Base-by-base conservation (phyloP, 2,888 invertebrate genomes). In the Caradrina kadenii region DNA sequence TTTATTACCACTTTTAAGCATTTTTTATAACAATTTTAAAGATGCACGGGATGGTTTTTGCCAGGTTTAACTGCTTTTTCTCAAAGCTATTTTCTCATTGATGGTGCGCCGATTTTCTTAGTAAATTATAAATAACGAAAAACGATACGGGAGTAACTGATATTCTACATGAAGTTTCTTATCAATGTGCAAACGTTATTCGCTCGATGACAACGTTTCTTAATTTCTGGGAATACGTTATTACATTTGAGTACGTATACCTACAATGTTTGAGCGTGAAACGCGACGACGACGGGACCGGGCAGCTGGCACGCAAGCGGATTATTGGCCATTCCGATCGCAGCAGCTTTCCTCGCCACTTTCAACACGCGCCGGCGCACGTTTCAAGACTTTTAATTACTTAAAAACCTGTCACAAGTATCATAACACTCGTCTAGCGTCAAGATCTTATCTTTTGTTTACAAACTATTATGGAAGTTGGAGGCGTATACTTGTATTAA, bases 331-430 rank as follows among this genome's bases (percentile, higher is more conserved):
- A 93, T 93, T 92, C 90, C 88, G 87, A 89, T 87, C 86, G 89
- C 80, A 82, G 86, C 93, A 93, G 93, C 94, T 95, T 95, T 94
- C 94, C 87, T 93, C 88, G 91, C 91, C 90, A 93, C 95, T 95
- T 94, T 95, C 93, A 89, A 93, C 92, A 80, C 91, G 84, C 87
- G 85, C 83, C 81, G 70, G 85, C 87, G 88, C 87, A 90, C 92
- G 91, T 90, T 89, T 87, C 86, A 86, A 90, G 92, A 92, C 89
- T 93, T 90, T 91, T 93, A 94, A 94, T 94, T 92, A 93, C 90
- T 88, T 83, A 81, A 87, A 81, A 86, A 88, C 87, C 86, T 85
- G 86, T 87, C 86, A 85, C 84, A 64, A 75, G 74, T 75, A 76
- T 73, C 72, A 80, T 76, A 72, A 76, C 73, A 81, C 63, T 66